Percentiles rank a stretch among this genome's conserved stretches.
phyloP scores from a whole-genome alignment of 2,888 invertebrate species.

The Gymnocheta viridis region DNA sequence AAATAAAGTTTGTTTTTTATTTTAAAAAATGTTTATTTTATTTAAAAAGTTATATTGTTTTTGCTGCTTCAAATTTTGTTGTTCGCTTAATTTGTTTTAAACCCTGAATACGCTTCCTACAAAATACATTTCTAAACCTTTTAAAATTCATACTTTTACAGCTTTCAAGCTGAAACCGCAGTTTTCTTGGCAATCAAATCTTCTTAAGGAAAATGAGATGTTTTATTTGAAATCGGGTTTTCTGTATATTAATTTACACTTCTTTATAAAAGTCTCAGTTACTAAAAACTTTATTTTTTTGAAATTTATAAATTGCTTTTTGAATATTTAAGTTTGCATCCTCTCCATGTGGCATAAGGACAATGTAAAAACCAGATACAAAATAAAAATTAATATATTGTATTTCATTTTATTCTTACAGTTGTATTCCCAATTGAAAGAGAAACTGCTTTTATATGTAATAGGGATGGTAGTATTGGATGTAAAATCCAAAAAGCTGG shows the following conservation, averaged over 20 bases:
- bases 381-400: neutral
- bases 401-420: neutral
- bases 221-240: too few relatives aligned
- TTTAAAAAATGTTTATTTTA: too few relatives aligned
- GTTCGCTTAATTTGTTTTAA: too few relatives aligned
- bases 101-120: too few relatives aligned
- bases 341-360: neutral
- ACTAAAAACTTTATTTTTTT: neutral
- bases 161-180: too few relatives aligned
- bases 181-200: too few relatives aligned
- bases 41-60: too few relatives aligned
- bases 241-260: neutral
- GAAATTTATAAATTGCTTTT: neutral
- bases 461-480: neutral
- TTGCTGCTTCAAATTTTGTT: too few relatives aligned
- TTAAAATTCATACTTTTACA: too few relatives aligned
- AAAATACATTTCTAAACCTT: too few relatives aligned
- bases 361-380: neutral
- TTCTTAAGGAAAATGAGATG: too few relatives aligned
- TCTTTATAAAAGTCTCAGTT: neutral
- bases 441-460: conserved; percentile 1
- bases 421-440: conserved; percentile 1
- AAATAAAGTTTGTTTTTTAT: too few relatives aligned
- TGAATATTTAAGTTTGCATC: neutral
- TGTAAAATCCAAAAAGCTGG: conserved; percentile 17